phyloP scores from a whole-genome alignment of 1,140 invertebrate genomes.

The Drosophila trapezifrons region DNA sequence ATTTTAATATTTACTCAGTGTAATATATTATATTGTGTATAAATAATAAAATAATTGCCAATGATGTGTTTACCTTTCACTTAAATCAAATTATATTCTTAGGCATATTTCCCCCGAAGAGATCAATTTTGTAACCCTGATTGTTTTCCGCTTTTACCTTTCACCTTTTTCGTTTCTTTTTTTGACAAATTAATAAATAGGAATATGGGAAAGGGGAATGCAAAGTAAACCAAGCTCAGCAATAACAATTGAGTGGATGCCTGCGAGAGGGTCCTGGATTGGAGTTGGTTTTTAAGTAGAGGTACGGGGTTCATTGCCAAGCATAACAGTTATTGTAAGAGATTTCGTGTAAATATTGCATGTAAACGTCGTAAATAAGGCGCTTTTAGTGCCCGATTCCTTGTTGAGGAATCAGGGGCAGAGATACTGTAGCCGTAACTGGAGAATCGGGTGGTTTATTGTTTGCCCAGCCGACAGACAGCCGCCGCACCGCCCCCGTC shows the following conservation, averaged over 20 bases:
- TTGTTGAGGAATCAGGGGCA: constrained; percentile 6
- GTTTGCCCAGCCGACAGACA: constrained; percentile 58
- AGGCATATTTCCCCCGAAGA: constrained; percentile 8
- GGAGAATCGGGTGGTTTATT: constrained; percentile 66
- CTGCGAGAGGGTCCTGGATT: constrained; percentile 4
- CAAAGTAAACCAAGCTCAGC: constrained; percentile 37
- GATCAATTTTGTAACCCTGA: constrained; percentile 30
- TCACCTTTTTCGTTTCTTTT: constrained; percentile 1
- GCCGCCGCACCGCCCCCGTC: neutral
- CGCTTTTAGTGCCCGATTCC: constrained; percentile 70
- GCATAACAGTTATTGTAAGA: constrained; percentile 82
- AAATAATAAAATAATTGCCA: too few relatives aligned
- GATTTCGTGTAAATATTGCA: constrained; percentile 82
- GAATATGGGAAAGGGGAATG: constrained; percentile 9
- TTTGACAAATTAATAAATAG: constrained; percentile 71
- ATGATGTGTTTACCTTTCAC: neutral
- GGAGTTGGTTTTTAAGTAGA: constrained; percentile 26
- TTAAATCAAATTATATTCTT: constrained; percentile 2
- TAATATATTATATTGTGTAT: neutral
- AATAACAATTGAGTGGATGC: constrained; percentile 48
- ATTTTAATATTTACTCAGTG: too few relatives aligned
- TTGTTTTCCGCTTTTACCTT: constrained; percentile 37
- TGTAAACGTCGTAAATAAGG: constrained; percentile 81
- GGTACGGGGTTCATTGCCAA: constrained; percentile 44
- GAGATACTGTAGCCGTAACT: constrained; percentile 24